A percentile compares a stretch with the other conserved stretches of the same genome.
phyloP scores from a whole-genome alignment of 92 coral and sea anemone genomes.

The Zoanthus gigantus region DNA sequence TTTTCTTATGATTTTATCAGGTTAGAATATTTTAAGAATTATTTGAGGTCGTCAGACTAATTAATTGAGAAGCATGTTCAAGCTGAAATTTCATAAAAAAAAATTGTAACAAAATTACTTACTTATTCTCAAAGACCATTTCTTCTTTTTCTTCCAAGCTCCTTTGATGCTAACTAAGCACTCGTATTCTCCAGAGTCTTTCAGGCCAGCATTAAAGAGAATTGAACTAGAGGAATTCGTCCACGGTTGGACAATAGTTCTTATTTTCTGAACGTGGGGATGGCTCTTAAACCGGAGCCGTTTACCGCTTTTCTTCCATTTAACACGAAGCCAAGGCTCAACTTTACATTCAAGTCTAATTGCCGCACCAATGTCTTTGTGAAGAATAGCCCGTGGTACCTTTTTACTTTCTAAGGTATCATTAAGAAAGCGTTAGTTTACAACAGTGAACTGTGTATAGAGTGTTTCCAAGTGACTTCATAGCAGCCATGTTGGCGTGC shows the following conservation, averaged over 20 bases:
- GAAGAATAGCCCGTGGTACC: not conserved
- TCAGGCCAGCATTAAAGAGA: conserved; percentile 3
- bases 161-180: conserved; percentile 7
- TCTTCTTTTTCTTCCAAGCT: conserved; percentile 13
- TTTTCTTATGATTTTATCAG: no score
- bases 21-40: not conserved
- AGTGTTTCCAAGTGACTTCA: no score
- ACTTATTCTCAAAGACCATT: conserved; percentile 7
- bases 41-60: not conserved
- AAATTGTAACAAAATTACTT: not conserved
- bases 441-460: no score
- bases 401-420: not conserved
- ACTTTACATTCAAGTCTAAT: conserved; percentile 8
- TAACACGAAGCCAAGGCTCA: conserved; percentile 37
- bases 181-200: conserved; percentile 28
- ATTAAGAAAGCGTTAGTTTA: not conserved
- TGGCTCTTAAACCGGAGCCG: not conserved
- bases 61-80: not conserved
- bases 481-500: no score
- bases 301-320: conserved; percentile 26
- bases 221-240: not conserved
- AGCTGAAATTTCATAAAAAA: not conserved
- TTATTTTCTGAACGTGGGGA: not conserved
- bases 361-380: not conserved
- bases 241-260: not conserved